Evolutionary conservation across 2,113 vertebrate species (phyloP).

Genomic region (Clarias magur): DNA sequence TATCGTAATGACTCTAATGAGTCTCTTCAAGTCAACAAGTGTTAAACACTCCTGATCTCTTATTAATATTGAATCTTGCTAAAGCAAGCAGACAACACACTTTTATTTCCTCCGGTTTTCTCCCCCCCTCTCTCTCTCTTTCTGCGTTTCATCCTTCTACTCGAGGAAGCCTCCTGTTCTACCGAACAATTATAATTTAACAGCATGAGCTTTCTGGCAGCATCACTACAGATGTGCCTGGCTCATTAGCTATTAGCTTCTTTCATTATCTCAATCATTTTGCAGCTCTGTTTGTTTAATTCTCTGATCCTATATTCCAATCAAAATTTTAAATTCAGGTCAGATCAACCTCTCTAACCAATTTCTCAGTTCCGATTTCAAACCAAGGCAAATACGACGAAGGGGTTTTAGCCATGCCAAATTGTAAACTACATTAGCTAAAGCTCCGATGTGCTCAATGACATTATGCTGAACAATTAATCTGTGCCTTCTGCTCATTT

Average conservation of each 20-base stretch:
- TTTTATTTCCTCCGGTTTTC: neutral
- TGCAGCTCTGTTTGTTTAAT: slow-evolving; percentile 68
- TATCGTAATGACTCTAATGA: slow-evolving; percentile 22
- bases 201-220: slow-evolving; percentile 52
- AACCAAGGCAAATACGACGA: neutral
- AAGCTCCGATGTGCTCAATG: neutral
- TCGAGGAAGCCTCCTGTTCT: slow-evolving; percentile 47
- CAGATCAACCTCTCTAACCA: neutral
- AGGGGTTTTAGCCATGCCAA: neutral
- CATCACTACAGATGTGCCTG: slow-evolving; percentile 63
- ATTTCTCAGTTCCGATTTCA: neutral
- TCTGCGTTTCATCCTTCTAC: slow-evolving; percentile 28
- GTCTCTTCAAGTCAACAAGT: neutral
- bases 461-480: neutral
- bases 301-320: slow-evolving; percentile 58
- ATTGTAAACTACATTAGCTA: neutral
- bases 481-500: neutral
- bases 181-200: slow-evolving; percentile 54
- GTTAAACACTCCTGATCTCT: slow-evolving; percentile 1
- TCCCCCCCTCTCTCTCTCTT: neutral
- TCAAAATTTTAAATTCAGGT: slow-evolving; percentile 3
- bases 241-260: slow-evolving; percentile 65
- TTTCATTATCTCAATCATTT: slow-evolving; percentile 66
- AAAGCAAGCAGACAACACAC: neutral
- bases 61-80: neutral